Percentiles rank a stretch among this genome's conserved stretches.
These are phyloP conservation scores for Coracias cyanogaster DNA, from an alignment of 2,797 vertebrate genomes.

Conservation along the genomic window DNA sequence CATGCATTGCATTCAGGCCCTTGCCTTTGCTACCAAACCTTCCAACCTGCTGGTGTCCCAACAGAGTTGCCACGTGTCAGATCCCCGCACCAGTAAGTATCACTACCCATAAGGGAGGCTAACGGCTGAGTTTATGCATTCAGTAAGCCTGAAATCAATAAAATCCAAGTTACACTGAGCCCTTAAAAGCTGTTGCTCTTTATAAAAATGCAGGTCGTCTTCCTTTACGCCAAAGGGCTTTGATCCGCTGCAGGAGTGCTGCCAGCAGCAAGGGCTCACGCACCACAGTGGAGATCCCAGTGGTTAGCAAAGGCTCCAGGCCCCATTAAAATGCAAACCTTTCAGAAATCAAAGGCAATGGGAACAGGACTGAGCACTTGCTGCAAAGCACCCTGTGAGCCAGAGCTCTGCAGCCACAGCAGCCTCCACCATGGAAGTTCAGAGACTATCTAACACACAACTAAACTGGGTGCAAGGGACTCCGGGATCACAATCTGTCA, in stretches of 20 bases:
- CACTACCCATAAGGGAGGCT: not conserved
- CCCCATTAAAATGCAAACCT: not conserved
- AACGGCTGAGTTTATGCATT: not conserved
- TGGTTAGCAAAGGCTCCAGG: not conserved
- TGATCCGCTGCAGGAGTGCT: not conserved
- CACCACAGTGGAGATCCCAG: not conserved
- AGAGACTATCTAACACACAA: not conserved
- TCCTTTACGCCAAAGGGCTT: not conserved
- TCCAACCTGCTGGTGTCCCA: not conserved
- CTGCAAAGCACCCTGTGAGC: not conserved
- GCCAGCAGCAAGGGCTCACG: not conserved
- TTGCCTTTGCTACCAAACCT: not conserved
- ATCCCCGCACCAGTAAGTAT: not conserved
- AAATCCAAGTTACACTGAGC: not conserved
- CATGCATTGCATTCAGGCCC: fast-evolving
- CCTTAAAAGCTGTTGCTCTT: not conserved
- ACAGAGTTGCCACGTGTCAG: not conserved
- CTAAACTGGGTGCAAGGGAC: fast-evolving
- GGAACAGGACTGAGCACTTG: fast-evolving
- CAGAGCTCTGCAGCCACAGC: not conserved
- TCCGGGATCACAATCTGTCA: not conserved
- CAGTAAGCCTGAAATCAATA: not conserved
- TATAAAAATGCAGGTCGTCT: not conserved
- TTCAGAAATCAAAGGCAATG: not conserved
- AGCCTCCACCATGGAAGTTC: not conserved